Conservation (phyloP, 2,797 vertebrate species). For the Aeoliscus strigatus region DNA sequence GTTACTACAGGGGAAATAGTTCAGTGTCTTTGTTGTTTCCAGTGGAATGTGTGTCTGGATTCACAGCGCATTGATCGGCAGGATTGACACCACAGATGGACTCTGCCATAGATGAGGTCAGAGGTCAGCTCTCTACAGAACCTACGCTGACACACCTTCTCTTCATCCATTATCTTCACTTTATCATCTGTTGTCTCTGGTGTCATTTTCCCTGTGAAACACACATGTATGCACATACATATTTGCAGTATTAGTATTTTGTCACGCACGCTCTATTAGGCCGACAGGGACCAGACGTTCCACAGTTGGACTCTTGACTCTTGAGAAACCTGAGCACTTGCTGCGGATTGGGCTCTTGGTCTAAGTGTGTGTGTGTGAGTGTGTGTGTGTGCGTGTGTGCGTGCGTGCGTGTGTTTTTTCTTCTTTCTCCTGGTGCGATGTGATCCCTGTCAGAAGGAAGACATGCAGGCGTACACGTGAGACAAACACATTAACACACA, state of each 20-base stretch:
- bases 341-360: conserved; percentile 18
- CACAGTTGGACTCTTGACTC: conserved; percentile 30
- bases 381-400: no score
- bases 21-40: conserved; percentile 37
- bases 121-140: conserved; percentile 18
- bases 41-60: conserved; percentile 36
- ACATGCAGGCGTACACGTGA: conserved; percentile 35
- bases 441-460: conserved; percentile 51
- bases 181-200: no score
- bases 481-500: conserved; percentile 11
- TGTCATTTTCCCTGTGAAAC: conserved; percentile 29
- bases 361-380: conserved; percentile 34
- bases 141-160: no score
- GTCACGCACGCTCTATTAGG: conserved; percentile 3
- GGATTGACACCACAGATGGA: conserved; percentile 53
- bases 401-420: no score
- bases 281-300: conserved; percentile 17
- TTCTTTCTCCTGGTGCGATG: conserved; percentile 43
- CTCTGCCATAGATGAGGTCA: conserved; percentile 34
- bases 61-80: conserved; percentile 46
- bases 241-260: conserved; percentile 23
- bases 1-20: conserved; percentile 40
- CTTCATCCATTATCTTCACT: no score
- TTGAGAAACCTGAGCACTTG: conserved; percentile 40
- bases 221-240: no score